Percentiles rank a stretch among this genome's conserved stretches.
phyloP scores from a whole-genome alignment of 2,113 vertebrate genomes.

The Tichodroma muraria region DNA sequence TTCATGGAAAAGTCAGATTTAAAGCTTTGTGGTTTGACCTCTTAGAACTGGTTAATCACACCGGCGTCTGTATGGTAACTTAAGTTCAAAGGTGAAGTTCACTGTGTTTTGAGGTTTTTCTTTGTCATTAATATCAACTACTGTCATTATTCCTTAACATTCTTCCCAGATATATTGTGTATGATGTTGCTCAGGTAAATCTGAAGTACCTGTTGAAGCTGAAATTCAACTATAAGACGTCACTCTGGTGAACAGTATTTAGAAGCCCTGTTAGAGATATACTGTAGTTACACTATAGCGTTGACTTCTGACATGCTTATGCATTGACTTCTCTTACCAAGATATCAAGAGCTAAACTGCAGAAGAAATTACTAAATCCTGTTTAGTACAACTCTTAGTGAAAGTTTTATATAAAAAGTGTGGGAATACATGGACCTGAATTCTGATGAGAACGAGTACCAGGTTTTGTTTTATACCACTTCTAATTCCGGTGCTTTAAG shows the following conservation, averaged over 20 bases:
- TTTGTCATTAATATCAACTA: not conserved
- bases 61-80: not conserved
- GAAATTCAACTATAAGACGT: slow-evolving; percentile 94
- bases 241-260: slow-evolving; percentile 84
- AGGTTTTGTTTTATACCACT: slow-evolving; percentile 40
- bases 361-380: slow-evolving; percentile 38
- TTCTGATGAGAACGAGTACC: slow-evolving; percentile 4
- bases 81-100: not conserved
- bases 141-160: slow-evolving; percentile 24
- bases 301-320: slow-evolving; percentile 21
- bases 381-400: slow-evolving; percentile 39
- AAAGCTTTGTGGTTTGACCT: not conserved
- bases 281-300: slow-evolving; percentile 52
- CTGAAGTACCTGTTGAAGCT: slow-evolving; percentile 97
- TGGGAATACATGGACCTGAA: slow-evolving; percentile 6
- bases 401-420: slow-evolving; percentile 40
- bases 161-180: slow-evolving; percentile 90
- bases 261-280: slow-evolving; percentile 35
- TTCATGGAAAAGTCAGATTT: not conserved
- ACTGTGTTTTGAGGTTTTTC: not conserved
- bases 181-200: slow-evolving; percentile 92
- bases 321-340: slow-evolving; percentile 4
- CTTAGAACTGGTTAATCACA: not conserved
- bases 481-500: not conserved
- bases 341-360: slow-evolving; percentile 22